Base-by-base conservation (phyloP, 1,140 invertebrate species). In the Bombus ignitus region DNA sequence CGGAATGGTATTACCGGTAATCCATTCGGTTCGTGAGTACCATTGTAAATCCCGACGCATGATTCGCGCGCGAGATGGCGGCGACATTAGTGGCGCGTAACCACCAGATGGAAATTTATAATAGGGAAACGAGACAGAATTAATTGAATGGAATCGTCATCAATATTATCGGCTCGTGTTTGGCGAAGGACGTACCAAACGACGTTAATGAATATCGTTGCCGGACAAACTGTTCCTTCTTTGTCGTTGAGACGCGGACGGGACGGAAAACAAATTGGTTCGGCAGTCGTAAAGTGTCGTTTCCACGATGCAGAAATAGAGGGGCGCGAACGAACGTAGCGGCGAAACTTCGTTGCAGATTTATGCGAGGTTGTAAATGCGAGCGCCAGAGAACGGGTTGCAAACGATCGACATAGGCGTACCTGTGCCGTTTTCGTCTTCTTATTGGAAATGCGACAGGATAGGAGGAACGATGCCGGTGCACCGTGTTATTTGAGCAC, bases 241-340 rank as follows among this genome's bases (percentile, higher is more conserved):
- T 83, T 25, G 62, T 28, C 47, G 35, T 9, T 5, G 4, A 9
- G 66, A 13, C 10, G n/a, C 25, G n/a, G 25, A 28, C 59, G 25
- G 35, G 35, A 12, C 28, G 15, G 37, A 4, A 68, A 70, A 70
- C 62, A 83, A 83, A 83, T 78, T 78, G 82, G 39, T 47, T 44
- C 15, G 35, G 35, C 65, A 18, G 74, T 85, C 77, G 71, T 85
- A 88, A 87, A 88, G 62, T 85, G 81, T 84, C 75, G 75, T 65
- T 83, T 32, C 68, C 79, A 81, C 39, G 71, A 81, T 81, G 37
- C 74, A 78, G 74, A 82, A 82, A 82, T 82, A 82, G 81, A 37
- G 57, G 25, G 53, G 25, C 65, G 35, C 44, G 62, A 42, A 37
- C 8, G 35, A 42, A 47, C 12, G 35, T 25, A 35, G 44, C 37